Base-by-base conservation (phyloP, 2,888 invertebrate genomes). In the Sarcophaga subvicina region DNA sequence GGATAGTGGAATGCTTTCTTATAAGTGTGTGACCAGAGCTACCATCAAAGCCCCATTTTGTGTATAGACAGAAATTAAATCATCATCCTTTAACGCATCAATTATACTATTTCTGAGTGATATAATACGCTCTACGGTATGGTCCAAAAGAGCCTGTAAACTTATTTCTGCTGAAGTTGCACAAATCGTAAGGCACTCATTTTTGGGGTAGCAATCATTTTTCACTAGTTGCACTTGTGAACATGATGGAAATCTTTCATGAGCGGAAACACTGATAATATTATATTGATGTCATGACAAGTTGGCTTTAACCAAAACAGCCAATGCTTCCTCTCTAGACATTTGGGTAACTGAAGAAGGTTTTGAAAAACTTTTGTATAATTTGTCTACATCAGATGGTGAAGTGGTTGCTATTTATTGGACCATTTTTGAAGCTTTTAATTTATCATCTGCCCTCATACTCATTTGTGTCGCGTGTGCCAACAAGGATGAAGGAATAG, bases 341-440 rank as follows among this genome's bases (percentile, higher is more conserved):
- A 45, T 10, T 47, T 69, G 14, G 2, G 4, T 47, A 10, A 49
- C 49, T 70, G n/a, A 60, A 59, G 27, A 59, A 59, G 22, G 71
- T 8, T 72, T 72, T 71, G 54, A 49, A 72, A 72, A 59, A 27
- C 60, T 72, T 72, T 70, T 70, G 10, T 49, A 22, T 22, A 20
- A 49, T 49, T 54, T 69, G 11, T 37, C 67, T 17, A 45, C 67
- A 5, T 45, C 17, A 10, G 22, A 12, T 8, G 66, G 25, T 25
- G 27, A 14, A 14, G 25, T 12, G 0, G 37, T 66, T 10, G n/a
- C 47, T 69, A 47, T 69, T 69, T 47, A 47, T 69, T 69, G 37
- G 27, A 12, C 37, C 3, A 37, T 22, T 25, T 66, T 66, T 66
- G 25, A 22, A 25, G 37, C 54, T 54, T 20, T 54, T 54, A 20